phyloP scores from a whole-genome alignment of 2,113 vertebrate species.

The Peromyscus maniculatus region DNA sequence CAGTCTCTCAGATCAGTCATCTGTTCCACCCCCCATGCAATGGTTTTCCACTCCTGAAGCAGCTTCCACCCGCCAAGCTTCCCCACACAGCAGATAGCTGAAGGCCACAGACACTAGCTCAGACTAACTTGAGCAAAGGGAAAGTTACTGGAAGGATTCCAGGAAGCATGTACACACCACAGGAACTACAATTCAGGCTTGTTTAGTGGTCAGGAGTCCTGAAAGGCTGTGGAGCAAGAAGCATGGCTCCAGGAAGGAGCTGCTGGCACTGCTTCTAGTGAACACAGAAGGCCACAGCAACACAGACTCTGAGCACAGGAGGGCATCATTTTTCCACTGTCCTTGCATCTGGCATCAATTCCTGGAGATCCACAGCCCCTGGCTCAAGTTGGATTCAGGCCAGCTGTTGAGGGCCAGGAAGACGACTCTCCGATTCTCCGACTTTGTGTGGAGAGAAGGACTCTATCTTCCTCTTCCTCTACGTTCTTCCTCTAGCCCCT shows the following conservation, averaged over 20 bases:
- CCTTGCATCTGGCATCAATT: background rate
- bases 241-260: background rate
- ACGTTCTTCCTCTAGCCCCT: accelerated
- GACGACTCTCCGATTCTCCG: background rate
- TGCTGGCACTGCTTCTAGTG: background rate
- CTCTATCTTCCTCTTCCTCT: background rate
- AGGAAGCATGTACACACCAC: background rate
- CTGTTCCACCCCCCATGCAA: background rate
- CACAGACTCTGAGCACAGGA: background rate
- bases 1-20: background rate
- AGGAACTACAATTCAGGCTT: background rate
- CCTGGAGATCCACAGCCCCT: background rate
- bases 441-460: background rate
- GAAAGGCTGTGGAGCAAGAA: background rate
- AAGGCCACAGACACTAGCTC: background rate
- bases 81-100: background rate
- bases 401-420: background rate
- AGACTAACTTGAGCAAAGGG: background rate
- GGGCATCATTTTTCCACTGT: background rate
- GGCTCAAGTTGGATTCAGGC: background rate
- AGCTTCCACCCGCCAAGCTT: background rate
- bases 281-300: background rate
- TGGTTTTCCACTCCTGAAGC: accelerated
- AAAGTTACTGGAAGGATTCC: background rate
- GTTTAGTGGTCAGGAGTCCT: background rate